Evolutionary conservation across 2,113 vertebrate species (phyloP).

Genomic region (Xenopus borealis): DNA sequence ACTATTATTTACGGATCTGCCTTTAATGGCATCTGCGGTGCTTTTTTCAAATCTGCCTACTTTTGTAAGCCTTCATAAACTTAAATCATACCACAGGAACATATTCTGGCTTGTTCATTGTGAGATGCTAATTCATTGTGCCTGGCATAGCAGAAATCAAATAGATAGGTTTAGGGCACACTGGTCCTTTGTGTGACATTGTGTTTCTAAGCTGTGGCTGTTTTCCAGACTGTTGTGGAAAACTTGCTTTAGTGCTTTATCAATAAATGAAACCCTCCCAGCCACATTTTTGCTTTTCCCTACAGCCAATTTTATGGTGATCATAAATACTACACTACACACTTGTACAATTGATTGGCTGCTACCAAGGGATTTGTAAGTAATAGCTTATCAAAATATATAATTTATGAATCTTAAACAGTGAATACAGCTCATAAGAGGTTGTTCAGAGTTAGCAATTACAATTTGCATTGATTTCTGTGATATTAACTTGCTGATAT

Average conservation of each 20-base stretch:
- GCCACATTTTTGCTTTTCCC: too few relatives aligned
- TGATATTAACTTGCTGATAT: too few relatives aligned
- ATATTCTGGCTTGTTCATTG: slow-evolving; percentile 36
- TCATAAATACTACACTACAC: too few relatives aligned
- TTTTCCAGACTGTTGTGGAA: not conserved
- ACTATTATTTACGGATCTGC: slow-evolving; percentile 35
- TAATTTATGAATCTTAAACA: too few relatives aligned
- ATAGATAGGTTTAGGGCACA: not conserved
- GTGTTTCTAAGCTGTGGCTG: not conserved
- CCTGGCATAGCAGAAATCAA: slow-evolving; percentile 11
- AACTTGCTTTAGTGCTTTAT: not conserved
- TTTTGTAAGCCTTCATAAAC: slow-evolving; percentile 7
- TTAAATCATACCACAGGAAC: slow-evolving; percentile 1
- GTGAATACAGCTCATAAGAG: too few relatives aligned
- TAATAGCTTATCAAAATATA: too few relatives aligned
- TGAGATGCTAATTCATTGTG: slow-evolving; percentile 23
- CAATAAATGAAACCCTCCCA: too few relatives aligned
- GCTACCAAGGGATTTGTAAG: too few relatives aligned
- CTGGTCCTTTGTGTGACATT: slow-evolving; percentile 24
- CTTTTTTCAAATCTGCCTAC: slow-evolving; percentile 1
- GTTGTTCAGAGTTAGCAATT: too few relatives aligned
- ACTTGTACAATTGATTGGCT: too few relatives aligned
- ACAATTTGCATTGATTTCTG: too few relatives aligned
- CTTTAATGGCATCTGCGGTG: slow-evolving; percentile 2
- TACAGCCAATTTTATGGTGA: too few relatives aligned